These are phyloP conservation scores for Chelmon rostratus DNA, from an alignment of 2,797 vertebrate species.

Conservation along the genomic window DNA sequence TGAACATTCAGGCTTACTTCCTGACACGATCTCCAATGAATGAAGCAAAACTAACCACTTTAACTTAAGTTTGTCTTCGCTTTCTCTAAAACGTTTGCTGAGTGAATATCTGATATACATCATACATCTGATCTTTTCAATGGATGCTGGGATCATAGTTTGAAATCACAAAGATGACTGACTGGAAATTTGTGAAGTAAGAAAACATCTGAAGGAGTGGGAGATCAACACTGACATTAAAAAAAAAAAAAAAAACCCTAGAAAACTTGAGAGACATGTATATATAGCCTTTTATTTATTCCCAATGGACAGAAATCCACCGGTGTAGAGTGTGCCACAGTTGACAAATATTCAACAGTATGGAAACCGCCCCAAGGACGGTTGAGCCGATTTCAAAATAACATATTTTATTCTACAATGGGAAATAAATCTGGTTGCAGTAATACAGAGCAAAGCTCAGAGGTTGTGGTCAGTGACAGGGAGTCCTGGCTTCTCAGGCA, in stretches of 20 bases:
- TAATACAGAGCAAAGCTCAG: constrained; percentile 64
- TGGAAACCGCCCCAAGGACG: constrained; percentile 41
- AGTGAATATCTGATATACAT: constrained; percentile 10
- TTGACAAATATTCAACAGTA: constrained; percentile 48
- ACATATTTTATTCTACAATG: constrained; percentile 51
- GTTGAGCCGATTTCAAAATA: constrained; percentile 61
- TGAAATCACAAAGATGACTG: constrained; percentile 1
- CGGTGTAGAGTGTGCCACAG: constrained; percentile 1
- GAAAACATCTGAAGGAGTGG: background rate
- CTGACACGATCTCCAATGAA: constrained; percentile 64
- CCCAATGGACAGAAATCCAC: constrained; percentile 11
- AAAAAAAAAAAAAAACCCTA: background rate
- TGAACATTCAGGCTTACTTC: constrained; percentile 58
- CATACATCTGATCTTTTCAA: constrained; percentile 7
- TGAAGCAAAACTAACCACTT: constrained; percentile 31
- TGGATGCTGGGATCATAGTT: background rate
- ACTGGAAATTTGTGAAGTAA: constrained; percentile 10
- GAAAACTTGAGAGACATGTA: background rate
- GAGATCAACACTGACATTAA: background rate
- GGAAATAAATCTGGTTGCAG: constrained; percentile 60
- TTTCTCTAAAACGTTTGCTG: constrained; percentile 42
- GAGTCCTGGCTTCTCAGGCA: constrained; percentile 72
- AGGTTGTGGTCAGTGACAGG: constrained; percentile 72
- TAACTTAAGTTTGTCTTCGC: constrained; percentile 36
- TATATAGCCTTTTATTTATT: constrained; percentile 3